Evolutionary conservation across 2,888 invertebrate species (phyloP).

Genomic region (Elysia crispata): DNA sequence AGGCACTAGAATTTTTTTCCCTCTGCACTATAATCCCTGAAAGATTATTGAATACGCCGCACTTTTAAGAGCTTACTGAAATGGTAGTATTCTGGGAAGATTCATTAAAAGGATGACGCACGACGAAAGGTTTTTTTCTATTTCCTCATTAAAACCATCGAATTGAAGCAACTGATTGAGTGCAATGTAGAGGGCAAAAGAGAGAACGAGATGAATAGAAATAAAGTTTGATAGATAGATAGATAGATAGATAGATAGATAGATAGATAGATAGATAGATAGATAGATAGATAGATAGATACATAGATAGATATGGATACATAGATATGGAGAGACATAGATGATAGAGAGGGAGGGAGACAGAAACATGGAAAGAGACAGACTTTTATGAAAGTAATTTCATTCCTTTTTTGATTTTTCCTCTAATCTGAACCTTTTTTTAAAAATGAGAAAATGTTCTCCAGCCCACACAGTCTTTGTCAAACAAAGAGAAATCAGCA

Average conservation of each 20-base stretch:
- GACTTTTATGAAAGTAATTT: neutral
- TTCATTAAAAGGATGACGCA: too few relatives aligned
- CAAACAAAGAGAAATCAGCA: too few relatives aligned
- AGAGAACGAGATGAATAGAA: neutral
- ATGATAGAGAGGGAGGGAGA: neutral
- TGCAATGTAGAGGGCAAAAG: neutral
- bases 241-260: neutral
- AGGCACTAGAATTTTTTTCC: too few relatives aligned
- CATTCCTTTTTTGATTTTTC: too few relatives aligned
- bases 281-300: neutral
- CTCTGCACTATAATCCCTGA: neutral
- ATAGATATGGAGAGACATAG: neutral
- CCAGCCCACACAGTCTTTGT: too few relatives aligned
- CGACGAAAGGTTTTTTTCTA: too few relatives aligned
- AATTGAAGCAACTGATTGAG: neutral
- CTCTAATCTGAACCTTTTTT: neutral
- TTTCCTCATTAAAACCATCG: too few relatives aligned
- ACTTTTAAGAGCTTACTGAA: too few relatives aligned
- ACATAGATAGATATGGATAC: neutral
- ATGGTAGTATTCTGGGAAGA: too few relatives aligned
- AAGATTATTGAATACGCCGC: neutral
- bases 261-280: neutral
- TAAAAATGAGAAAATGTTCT: neutral
- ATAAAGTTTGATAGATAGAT: neutral
- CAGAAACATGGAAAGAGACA: neutral